Evolutionary conservation across 2,888 invertebrate species (phyloP).

Genomic region (Tineola bisselliella): DNA sequence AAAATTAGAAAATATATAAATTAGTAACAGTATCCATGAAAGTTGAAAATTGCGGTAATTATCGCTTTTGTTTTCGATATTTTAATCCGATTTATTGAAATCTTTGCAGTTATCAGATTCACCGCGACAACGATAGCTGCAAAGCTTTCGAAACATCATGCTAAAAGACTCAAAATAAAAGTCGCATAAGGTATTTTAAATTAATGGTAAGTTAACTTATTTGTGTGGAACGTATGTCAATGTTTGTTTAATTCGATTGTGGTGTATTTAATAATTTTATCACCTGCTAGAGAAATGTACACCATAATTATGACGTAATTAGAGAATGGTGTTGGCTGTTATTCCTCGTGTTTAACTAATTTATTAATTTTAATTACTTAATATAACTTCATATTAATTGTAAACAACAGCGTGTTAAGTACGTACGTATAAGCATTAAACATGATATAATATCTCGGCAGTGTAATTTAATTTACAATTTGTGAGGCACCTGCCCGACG

Average conservation of each 20-base stretch:
- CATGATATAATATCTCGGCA: constrained; percentile 32
- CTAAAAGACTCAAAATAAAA: no score
- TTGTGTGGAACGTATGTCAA: no score
- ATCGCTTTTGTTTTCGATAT: no score
- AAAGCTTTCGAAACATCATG: no score
- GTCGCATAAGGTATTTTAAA: no score
- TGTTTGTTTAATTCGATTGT: not conserved
- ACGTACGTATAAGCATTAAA: not conserved
- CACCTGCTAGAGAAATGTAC: not conserved
- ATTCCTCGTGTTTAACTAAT: not conserved
- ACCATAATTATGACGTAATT: not conserved
- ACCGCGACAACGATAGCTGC: no score
- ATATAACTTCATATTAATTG: not conserved
- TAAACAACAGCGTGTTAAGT: not conserved
- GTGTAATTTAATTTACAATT: constrained; percentile 48
- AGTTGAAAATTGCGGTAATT: no score
- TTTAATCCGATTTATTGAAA: no score
- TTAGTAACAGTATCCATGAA: no score
- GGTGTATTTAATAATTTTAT: not conserved
- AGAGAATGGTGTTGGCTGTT: not conserved
- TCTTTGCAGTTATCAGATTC: no score
- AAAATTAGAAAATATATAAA: no score
- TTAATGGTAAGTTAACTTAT: no score
- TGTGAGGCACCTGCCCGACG: constrained; percentile 36
- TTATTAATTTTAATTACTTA: constrained; percentile 2